phyloP scores from a whole-genome alignment of 2,113 vertebrate species.

The Galbula dea region DNA sequence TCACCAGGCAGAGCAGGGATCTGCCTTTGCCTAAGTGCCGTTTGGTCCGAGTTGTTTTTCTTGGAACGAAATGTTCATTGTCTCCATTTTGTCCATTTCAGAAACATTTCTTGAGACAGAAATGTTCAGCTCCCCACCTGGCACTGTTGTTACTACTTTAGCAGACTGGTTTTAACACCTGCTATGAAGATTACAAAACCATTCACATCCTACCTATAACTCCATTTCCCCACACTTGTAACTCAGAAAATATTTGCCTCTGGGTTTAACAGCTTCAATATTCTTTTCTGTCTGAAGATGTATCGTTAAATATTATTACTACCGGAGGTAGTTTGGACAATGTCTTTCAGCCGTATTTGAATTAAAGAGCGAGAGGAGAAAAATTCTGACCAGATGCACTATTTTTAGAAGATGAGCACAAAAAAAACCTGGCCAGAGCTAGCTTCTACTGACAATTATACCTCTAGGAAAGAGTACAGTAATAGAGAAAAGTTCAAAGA shows the following conservation, averaged over 20 bases:
- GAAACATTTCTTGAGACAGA: neutral
- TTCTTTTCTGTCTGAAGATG: constrained; percentile 30
- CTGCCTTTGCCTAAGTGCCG: neutral
- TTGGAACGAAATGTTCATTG: neutral
- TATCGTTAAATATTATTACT: constrained; percentile 28
- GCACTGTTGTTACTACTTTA: constrained; percentile 22
- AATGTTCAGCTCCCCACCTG: neutral
- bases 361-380: neutral
- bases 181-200: constrained; percentile 38
- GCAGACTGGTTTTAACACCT: constrained; percentile 28
- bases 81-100: neutral
- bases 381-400: neutral
- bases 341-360: neutral
- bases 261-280: constrained; percentile 46
- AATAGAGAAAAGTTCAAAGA: neutral
- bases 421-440: neutral
- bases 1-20: neutral
- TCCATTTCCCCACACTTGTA: constrained; percentile 20
- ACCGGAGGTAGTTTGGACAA: constrained; percentile 19
- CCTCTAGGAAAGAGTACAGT: neutral
- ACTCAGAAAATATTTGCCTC: constrained; percentile 52
- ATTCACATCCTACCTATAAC: constrained; percentile 27
- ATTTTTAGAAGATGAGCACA: neutral
- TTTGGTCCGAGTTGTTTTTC: neutral
- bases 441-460: neutral